A percentile compares a stretch with the other conserved stretches of the same genome.
Conservation (phyloP, 2,888 invertebrate species). For the Prosopocoilus inquinatus region DNA sequence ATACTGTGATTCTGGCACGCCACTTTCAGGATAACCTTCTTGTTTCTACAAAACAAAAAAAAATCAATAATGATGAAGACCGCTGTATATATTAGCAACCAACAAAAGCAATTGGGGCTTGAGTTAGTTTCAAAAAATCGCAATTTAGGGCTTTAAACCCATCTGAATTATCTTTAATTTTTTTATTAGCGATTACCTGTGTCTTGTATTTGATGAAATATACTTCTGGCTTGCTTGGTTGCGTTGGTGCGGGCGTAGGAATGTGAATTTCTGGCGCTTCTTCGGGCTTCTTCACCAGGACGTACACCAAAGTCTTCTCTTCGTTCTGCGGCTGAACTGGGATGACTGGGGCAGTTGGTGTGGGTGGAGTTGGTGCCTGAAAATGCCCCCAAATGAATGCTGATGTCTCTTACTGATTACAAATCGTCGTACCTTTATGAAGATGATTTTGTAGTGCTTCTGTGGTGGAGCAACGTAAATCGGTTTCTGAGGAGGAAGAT, state of each 20-base stretch:
- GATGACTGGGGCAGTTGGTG: slow-evolving; percentile 78
- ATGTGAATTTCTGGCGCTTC: slow-evolving; percentile 76
- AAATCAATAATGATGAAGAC: slow-evolving; percentile 5
- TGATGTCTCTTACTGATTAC: background rate
- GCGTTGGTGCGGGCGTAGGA: slow-evolving; percentile 78
- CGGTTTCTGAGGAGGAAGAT: slow-evolving; percentile 63
- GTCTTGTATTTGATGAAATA: slow-evolving; percentile 89
- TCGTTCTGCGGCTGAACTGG: slow-evolving; percentile 81
- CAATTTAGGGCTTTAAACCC: background rate
- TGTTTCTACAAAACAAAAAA: slow-evolving; percentile 39
- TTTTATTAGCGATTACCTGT: slow-evolving; percentile 58
- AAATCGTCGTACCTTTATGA: slow-evolving; percentile 64
- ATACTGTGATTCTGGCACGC: slow-evolving; percentile 52
- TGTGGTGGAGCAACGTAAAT: slow-evolving; percentile 62
- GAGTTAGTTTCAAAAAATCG: background rate
- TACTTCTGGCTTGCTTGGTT: slow-evolving; percentile 85
- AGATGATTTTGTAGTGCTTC: slow-evolving; percentile 82
- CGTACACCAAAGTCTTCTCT: slow-evolving; percentile 86
- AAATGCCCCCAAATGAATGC: background rate
- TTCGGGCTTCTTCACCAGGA: slow-evolving; percentile 85
- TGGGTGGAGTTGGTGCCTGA: slow-evolving; percentile 79
- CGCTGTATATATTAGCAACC: background rate
- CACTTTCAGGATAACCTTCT: slow-evolving; percentile 48
- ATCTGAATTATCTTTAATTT: background rate
- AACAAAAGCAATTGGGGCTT: background rate